A percentile compares a stretch with the other conserved stretches of the same genome.
These are phyloP conservation scores for Ondatra zibethicus DNA, from an alignment of 2,113 vertebrate genomes.

Conservation along the genomic window DNA sequence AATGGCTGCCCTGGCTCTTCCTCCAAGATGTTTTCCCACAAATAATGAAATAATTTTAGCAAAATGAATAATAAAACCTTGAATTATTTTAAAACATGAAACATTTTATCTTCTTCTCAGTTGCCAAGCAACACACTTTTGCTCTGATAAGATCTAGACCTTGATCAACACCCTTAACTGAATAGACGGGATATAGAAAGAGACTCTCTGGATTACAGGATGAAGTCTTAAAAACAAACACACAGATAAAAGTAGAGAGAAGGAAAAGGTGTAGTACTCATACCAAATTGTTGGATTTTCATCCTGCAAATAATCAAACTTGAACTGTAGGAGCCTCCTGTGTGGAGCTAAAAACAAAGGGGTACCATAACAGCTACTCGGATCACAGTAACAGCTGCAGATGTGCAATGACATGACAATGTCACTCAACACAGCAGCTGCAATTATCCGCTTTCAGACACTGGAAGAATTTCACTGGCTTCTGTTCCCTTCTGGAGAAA, in stretches of 20 bases:
- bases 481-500: not conserved
- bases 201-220: conserved; percentile 13
- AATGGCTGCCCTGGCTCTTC: not conserved
- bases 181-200: conserved; percentile 60
- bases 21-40: conserved; percentile 46
- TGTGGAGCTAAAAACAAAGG: not conserved
- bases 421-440: not conserved
- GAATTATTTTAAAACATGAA: conserved; percentile 76
- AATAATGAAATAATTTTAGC: conserved; percentile 69
- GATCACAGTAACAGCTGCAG: not conserved
- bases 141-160: conserved; percentile 68
- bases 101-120: conserved; percentile 63
- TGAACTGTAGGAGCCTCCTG: not conserved
- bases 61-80: conserved; percentile 62
- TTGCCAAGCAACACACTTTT: conserved; percentile 77
- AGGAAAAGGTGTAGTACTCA: not conserved
- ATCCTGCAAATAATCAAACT: not conserved
- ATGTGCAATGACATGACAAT: not conserved
- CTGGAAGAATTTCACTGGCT: not conserved
- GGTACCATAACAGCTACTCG: not conserved
- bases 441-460: not conserved
- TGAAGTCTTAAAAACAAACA: not conserved
- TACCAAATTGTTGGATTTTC: not conserved
- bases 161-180: conserved; percentile 64
- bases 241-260: not conserved